These are phyloP conservation scores for Trissoscelio sp. DNA, from an alignment of 2,888 invertebrate genomes.

Conservation along the genomic window DNA sequence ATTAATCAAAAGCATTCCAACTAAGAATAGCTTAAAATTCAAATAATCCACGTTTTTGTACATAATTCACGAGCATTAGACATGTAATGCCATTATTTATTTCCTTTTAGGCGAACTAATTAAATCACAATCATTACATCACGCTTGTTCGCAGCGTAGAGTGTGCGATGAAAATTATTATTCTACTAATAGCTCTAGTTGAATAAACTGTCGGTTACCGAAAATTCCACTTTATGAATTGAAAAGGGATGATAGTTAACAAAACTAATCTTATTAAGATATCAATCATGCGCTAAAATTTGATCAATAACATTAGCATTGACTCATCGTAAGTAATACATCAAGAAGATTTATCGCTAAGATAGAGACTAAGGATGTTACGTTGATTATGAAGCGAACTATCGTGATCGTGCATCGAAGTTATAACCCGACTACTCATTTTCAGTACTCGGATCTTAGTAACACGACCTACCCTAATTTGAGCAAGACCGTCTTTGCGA, in stretches of 20 bases:
- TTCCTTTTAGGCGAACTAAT: not conserved
- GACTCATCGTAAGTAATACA: constrained; percentile 38
- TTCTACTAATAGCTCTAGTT: constrained; percentile 11
- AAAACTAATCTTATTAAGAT: constrained; percentile 21
- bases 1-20: constrained; percentile 17
- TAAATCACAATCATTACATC: constrained; percentile 20
- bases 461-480: constrained; percentile 95
- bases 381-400: constrained; percentile 49
- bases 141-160: not conserved
- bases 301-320: constrained; percentile 47
- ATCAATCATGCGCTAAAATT: constrained; percentile 49
- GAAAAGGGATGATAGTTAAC: not conserved
- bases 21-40: constrained; percentile 15
- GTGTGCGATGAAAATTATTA: not conserved
- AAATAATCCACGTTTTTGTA: constrained; percentile 29
- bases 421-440: constrained; percentile 67
- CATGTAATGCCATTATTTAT: constrained; percentile 25
- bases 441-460: constrained; percentile 96
- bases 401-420: constrained; percentile 45
- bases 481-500: constrained; percentile 97
- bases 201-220: constrained; percentile 3
- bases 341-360: constrained; percentile 40
- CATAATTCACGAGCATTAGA: constrained; percentile 33
- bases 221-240: constrained; percentile 5
- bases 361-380: constrained; percentile 40